A percentile compares a stretch with the other conserved stretches of the same genome.
Evolutionary conservation across 2,888 invertebrate species (phyloP).

Genomic region (Drosophila putrida): DNA sequence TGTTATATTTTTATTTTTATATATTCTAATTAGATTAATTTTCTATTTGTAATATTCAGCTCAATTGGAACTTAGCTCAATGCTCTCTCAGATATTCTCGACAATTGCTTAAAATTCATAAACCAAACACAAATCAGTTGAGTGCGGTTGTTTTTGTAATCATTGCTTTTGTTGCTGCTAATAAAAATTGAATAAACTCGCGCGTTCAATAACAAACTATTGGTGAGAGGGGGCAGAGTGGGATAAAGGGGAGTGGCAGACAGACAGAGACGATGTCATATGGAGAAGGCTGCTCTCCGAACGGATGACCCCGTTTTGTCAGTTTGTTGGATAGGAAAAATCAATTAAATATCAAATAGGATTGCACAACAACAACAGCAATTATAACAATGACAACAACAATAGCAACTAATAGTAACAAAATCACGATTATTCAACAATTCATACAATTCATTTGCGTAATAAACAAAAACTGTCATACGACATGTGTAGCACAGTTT

Average conservation of each 20-base stretch:
- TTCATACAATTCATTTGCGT: slow-evolving; percentile 48
- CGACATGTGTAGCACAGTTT: slow-evolving; percentile 53
- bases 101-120: slow-evolving; percentile 34
- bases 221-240: neutral
- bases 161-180: slow-evolving; percentile 43
- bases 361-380: slow-evolving; percentile 27
- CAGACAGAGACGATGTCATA: slow-evolving; percentile 19
- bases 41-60: neutral
- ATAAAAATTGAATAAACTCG: slow-evolving; percentile 79
- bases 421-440: slow-evolving; percentile 49
- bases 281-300: slow-evolving; percentile 42
- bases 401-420: slow-evolving; percentile 21
- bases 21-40: slow-evolving; percentile 12
- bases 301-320: slow-evolving; percentile 56
- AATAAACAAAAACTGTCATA: slow-evolving; percentile 49
- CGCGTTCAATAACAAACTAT: slow-evolving; percentile 68
- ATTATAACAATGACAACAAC: neutral
- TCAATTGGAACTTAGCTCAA: slow-evolving; percentile 5
- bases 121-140: slow-evolving; percentile 37
- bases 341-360: slow-evolving; percentile 60
- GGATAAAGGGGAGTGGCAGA: neutral
- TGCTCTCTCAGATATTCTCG: slow-evolving; percentile 12
- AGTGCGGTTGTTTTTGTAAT: slow-evolving; percentile 27
- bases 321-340: slow-evolving; percentile 45
- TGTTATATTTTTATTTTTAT: slow-evolving; percentile 4